phyloP scores from a whole-genome alignment of 2,888 invertebrate species.

The Dendrolimus pini region DNA sequence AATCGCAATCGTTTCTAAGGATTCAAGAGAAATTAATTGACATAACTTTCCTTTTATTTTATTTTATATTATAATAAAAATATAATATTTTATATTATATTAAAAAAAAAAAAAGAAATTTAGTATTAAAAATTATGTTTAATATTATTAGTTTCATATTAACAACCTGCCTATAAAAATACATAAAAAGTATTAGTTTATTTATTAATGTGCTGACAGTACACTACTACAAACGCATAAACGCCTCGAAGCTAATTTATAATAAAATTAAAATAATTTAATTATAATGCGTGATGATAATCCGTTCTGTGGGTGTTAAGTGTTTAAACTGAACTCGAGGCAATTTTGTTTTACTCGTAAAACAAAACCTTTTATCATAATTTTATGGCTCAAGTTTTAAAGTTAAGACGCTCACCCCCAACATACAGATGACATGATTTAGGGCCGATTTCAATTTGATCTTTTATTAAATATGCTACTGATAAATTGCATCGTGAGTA shows the following conservation, averaged over 20 bases:
- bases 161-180: too few relatives aligned
- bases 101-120: too few relatives aligned
- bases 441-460: not conserved
- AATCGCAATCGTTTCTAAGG: conserved; percentile 52
- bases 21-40: conserved; percentile 45
- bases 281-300: conserved; percentile 10
- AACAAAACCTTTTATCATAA: conserved; percentile 67
- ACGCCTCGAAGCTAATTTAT: conserved; percentile 1
- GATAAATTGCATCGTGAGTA: not conserved
- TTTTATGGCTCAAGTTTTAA: conserved; percentile 58
- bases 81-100: too few relatives aligned
- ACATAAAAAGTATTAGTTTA: too few relatives aligned
- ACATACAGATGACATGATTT: not conserved
- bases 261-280: too few relatives aligned
- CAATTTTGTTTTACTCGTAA: conserved; percentile 46
- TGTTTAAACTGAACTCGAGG: conserved; percentile 47
- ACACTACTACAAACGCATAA: too few relatives aligned
- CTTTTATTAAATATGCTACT: not conserved
- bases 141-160: too few relatives aligned
- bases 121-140: too few relatives aligned
- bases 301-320: conserved; percentile 38
- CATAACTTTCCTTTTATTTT: conserved; percentile 9
- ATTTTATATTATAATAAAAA: too few relatives aligned
- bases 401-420: conserved; percentile 48
- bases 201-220: too few relatives aligned